Conservation (phyloP, 1,140 invertebrate species). For the Drosophila equinoxialis region DNA sequence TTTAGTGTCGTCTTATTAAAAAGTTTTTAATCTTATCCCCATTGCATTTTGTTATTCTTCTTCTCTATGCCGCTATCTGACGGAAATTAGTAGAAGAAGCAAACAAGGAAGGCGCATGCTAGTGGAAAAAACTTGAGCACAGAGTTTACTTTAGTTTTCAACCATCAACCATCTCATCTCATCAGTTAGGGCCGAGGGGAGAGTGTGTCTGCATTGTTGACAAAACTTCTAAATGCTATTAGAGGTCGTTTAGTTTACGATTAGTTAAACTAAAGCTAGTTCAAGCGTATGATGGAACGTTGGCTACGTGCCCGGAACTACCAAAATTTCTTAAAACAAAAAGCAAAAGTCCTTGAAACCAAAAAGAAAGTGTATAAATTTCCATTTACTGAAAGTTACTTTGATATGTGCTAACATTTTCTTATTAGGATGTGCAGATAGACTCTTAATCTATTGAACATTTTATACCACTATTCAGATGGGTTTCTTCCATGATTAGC, state of each 20-base stretch:
- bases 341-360: neutral
- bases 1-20: conserved; percentile 81
- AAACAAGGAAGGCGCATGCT: conserved; percentile 30
- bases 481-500: too few species aligned
- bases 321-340: conserved; percentile 43
- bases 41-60: conserved; percentile 54
- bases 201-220: conserved; percentile 69
- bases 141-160: conserved; percentile 36
- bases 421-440: neutral
- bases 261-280: conserved; percentile 72
- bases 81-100: conserved; percentile 52
- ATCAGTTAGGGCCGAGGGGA: neutral
- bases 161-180: conserved; percentile 26
- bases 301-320: conserved; percentile 32
- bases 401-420: neutral
- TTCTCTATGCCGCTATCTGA: conserved; percentile 8
- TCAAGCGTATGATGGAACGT: conserved; percentile 53
- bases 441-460: too few species aligned
- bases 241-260: conserved; percentile 78
- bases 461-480: too few species aligned
- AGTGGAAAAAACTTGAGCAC: conserved; percentile 63
- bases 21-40: conserved; percentile 73
- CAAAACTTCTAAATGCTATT: conserved; percentile 74
- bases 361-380: neutral
- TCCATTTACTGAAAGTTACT: neutral